phyloP scores from a whole-genome alignment of 1,140 invertebrate genomes.

The Vanessa atalanta region DNA sequence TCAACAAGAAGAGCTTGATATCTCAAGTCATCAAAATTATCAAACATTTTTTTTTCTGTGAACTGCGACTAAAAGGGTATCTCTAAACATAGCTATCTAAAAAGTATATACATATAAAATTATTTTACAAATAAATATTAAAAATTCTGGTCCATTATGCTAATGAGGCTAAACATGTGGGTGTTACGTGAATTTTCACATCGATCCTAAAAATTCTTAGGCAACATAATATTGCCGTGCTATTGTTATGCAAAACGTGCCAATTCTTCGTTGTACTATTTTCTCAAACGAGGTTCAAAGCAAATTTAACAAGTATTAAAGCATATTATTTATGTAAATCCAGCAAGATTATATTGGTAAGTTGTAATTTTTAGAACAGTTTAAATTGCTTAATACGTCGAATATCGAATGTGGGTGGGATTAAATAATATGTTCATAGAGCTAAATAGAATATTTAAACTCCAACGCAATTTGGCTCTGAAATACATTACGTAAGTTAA shows the following conservation, averaged over 20 bases:
- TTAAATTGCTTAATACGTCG: conserved; percentile 40
- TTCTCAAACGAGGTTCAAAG: conserved; percentile 5
- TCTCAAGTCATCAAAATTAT: not conserved
- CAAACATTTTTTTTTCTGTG: not conserved
- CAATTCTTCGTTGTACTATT: conserved; percentile 17
- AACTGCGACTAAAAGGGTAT: not conserved
- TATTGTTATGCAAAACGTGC: conserved; percentile 32
- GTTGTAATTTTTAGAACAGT: conserved; percentile 46
- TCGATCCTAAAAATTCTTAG: conserved; percentile 5
- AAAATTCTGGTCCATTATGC: conserved; percentile 1
- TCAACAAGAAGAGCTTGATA: too few relatives aligned
- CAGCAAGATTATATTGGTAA: conserved; percentile 23
- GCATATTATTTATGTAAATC: conserved; percentile 2
- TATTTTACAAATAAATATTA: not conserved
- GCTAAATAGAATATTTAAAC: conserved; percentile 34
- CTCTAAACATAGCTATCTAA: too few relatives aligned
- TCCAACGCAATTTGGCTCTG: conserved; percentile 36
- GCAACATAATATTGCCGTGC: conserved; percentile 11
- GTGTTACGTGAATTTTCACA: not conserved
- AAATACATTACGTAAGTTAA: conserved; percentile 27
- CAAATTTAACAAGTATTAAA: conserved; percentile 1
- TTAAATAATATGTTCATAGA: conserved; percentile 33
- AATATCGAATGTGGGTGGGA: conserved; percentile 35
- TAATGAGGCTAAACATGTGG: conserved; percentile 4
- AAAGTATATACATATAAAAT: too few relatives aligned